Percentiles rank a stretch among this genome's conserved stretches.
Conservation (phyloP, 2,888 invertebrate species). For the Acanthosoma haemorrhoidale region DNA sequence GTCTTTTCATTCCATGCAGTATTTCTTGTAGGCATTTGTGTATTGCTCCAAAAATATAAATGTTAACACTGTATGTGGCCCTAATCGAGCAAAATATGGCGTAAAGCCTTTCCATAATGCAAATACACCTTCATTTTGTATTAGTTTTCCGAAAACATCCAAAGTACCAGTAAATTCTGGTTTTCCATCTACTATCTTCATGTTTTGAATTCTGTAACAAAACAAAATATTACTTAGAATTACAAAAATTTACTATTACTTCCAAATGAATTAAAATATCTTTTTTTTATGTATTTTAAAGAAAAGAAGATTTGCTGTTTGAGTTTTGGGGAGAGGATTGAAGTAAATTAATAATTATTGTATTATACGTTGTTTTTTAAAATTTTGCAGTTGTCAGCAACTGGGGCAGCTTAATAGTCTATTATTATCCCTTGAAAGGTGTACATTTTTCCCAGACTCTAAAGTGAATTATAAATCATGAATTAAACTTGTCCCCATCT, state of each 20-base stretch:
- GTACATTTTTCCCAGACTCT: too few species aligned
- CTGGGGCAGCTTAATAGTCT: too few species aligned
- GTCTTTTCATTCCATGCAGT: not conserved
- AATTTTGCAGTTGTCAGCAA: too few species aligned
- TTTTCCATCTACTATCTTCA: constrained; percentile 78
- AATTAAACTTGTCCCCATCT: too few species aligned
- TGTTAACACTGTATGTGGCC: constrained; percentile 96
- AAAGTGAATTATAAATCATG: too few species aligned
- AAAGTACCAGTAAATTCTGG: constrained; percentile 80
- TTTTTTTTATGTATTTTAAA: not conserved
- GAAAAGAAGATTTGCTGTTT: too few species aligned
- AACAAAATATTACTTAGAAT: not conserved
- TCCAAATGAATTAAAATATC: not conserved
- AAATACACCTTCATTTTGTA: constrained; percentile 84
- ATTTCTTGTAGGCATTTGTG: constrained; percentile 58
- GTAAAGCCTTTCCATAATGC: constrained; percentile 98
- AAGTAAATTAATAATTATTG: too few species aligned
- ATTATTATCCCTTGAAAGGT: too few species aligned
- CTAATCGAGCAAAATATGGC: constrained; percentile 94
- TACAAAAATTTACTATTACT: not conserved
- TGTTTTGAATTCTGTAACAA: constrained; percentile 85
- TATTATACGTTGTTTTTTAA: too few species aligned
- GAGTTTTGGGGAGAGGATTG: too few species aligned
- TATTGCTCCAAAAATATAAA: constrained; percentile 96
- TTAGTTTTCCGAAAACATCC: constrained; percentile 72